phyloP scores from a whole-genome alignment of 2,113 vertebrate genomes.

The Rhodinocichla rosea region DNA sequence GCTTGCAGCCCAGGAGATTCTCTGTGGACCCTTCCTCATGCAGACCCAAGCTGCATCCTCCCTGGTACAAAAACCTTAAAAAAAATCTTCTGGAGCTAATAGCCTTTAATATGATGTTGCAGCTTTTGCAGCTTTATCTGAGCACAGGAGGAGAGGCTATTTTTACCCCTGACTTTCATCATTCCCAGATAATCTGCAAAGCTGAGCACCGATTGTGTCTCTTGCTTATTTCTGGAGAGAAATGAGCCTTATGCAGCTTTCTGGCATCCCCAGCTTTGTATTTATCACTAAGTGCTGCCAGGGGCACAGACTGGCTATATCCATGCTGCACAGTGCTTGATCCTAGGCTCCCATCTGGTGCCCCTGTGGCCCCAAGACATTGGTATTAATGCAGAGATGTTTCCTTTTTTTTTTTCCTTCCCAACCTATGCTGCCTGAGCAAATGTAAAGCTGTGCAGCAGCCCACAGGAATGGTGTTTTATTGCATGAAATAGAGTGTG shows the following conservation, averaged over 20 bases:
- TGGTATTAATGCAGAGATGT: background rate
- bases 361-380: background rate
- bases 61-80: background rate
- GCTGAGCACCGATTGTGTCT: background rate
- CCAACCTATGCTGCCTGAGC: background rate
- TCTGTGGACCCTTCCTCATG: background rate
- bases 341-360: background rate
- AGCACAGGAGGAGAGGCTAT: background rate
- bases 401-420: background rate
- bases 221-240: background rate
- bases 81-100: background rate
- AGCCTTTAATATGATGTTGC: background rate
- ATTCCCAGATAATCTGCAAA: background rate
- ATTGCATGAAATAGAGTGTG: background rate
- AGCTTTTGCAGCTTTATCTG: background rate
- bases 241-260: background rate
- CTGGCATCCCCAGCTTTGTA: background rate
- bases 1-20: background rate
- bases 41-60: background rate
- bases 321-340: background rate
- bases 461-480: background rate
- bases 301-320: background rate
- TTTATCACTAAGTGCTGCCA: background rate
- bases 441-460: background rate
- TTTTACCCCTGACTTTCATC: background rate